A percentile compares a stretch with the other conserved stretches of the same genome.
Conservation (phyloP, 1,140 invertebrate genomes). For the Drosophila bocki region DNA sequence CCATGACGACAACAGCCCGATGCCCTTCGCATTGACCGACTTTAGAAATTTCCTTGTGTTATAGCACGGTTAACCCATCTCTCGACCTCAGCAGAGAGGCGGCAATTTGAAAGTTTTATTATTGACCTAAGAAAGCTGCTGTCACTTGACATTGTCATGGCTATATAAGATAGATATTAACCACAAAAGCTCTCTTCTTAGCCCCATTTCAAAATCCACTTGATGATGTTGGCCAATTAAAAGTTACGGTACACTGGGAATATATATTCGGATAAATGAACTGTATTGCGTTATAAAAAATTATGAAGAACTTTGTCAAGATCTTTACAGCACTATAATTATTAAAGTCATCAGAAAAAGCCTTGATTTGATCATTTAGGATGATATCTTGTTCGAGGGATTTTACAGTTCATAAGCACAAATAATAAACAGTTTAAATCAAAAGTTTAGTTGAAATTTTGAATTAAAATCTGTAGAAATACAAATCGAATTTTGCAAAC, state of each 20-base stretch:
- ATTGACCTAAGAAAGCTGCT: constrained; percentile 37
- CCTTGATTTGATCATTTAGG: neutral
- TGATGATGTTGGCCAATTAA: constrained; percentile 34
- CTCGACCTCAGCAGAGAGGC: neutral
- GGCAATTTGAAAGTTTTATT: constrained; percentile 19
- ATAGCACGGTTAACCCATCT: neutral
- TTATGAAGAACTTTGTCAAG: constrained; percentile 3
- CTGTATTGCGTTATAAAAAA: constrained; percentile 1
- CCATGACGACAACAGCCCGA: neutral
- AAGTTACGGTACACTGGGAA: neutral
- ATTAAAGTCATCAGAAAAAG: neutral
- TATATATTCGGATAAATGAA: neutral
- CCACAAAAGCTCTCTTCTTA: constrained; percentile 12
- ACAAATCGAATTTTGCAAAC: neutral
- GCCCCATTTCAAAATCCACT: constrained; percentile 24
- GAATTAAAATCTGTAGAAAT: neutral
- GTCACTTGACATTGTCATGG: constrained; percentile 13
- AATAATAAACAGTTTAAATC: neutral
- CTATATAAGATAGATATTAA: constrained; percentile 1
- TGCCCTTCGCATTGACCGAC: constrained; percentile 58
- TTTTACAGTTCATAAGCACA: neutral
- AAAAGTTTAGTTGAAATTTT: neutral
- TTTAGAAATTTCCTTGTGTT: neutral
- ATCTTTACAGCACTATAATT: constrained; percentile 22
- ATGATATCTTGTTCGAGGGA: neutral